A percentile compares a stretch with the other conserved stretches of the same genome.
These are phyloP conservation scores for Idaea biselata DNA, from an alignment of 2,888 invertebrate species.

Conservation along the genomic window DNA sequence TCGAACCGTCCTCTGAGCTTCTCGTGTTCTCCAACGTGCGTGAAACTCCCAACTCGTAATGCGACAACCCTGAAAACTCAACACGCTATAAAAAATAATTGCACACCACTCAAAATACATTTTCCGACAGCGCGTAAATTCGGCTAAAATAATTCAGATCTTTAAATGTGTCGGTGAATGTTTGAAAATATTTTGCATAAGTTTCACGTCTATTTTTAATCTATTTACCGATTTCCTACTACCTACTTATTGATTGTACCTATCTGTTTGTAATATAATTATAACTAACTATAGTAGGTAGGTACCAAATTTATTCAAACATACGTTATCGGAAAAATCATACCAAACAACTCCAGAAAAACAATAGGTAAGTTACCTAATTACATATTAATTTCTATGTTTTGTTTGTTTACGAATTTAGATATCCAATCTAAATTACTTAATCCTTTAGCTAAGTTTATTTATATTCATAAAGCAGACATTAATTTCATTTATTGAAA, in stretches of 20 bases:
- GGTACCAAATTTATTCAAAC: not conserved
- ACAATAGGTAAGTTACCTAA: not conserved
- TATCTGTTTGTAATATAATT: not conserved
- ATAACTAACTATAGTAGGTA: not conserved
- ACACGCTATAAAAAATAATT: slow-evolving; percentile 20
- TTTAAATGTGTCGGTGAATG: not conserved
- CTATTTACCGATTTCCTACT: too few species aligned
- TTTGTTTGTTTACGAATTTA: not conserved
- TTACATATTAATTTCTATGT: not conserved
- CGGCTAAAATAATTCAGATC: not conserved
- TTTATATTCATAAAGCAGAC: too few species aligned
- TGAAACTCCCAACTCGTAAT: slow-evolving; percentile 3
- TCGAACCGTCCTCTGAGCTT: not conserved
- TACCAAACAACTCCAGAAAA: not conserved
- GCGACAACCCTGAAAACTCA: slow-evolving; percentile 3
- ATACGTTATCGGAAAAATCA: not conserved
- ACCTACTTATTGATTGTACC: too few species aligned
- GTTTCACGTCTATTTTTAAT: not conserved
- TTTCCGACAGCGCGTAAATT: slow-evolving; percentile 18
- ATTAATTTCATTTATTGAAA: too few species aligned
- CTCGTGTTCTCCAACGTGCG: not conserved
- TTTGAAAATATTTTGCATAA: not conserved
- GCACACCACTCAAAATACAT: slow-evolving; percentile 8
- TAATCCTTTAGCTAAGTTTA: too few species aligned
- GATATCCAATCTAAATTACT: not conserved